Base-by-base conservation (phyloP, 2,113 vertebrate species). In the Cheilinus undulatus region DNA sequence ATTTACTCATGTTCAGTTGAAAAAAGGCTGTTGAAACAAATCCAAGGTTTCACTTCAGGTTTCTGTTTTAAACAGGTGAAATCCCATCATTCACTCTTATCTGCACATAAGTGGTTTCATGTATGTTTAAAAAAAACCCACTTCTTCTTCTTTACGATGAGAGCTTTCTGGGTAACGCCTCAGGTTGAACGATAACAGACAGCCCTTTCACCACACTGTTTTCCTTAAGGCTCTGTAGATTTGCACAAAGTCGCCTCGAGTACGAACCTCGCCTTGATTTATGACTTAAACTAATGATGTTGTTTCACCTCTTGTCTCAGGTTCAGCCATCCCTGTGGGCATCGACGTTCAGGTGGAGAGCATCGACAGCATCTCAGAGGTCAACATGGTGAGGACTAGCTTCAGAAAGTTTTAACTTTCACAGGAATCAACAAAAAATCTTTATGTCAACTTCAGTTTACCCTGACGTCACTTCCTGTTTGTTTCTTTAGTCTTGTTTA, bases 331-430 rank as follows among this genome's bases (percentile, higher is more conserved):
- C 82, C 95, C 96, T 0, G 95, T 97, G 49, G 95, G 94, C 78
- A 95, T 96, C 76, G 96, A 98, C 28, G 95, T 98, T 34, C 97
- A 97, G 84, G 92, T 97, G 90, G 96, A 98, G 92, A 98, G 96
- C 83, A 95, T 96, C 76, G 95, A 98, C 91, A 96, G 96, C 91
- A 96, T 99, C 93, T 98, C 97, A 28, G 96, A 98, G 89, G 95
- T 96, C 80, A 95, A 97, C 88, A 98, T 97, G 96, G 95, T 97
- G 94, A 95, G 94, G 12, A 27, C n/a, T n/a, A n/a, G n/a, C n/a
- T n/a, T n/a, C 36, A 34, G 32, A 11, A 34, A 34, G 19, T 22
- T 28, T n/a, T 11, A 0, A 34, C 20, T 42, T 42, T 17, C n/a
- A 19, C 15, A 17, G 40, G 40, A 17, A 19, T 34, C 5, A 19